Conservation (phyloP, 2,113 vertebrate genomes). For the Brachypodius melanocephalos region DNA sequence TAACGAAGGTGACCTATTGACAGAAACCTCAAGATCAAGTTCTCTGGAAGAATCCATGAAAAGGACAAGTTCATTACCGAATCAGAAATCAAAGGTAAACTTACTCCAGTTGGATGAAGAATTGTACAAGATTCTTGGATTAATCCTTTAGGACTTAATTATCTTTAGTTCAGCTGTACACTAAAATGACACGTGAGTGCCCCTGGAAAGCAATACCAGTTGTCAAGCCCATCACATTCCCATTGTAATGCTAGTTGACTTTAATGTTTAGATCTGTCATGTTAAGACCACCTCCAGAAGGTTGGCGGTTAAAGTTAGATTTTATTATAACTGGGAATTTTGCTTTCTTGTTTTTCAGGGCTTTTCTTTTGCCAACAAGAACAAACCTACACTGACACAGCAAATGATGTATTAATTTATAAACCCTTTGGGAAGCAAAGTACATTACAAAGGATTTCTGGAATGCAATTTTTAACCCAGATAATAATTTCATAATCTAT, state of each 20-base stretch:
- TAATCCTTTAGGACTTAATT: not conserved
- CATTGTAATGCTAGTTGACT: not conserved
- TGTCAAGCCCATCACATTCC: not conserved
- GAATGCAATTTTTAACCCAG: not conserved
- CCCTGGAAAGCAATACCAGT: not conserved
- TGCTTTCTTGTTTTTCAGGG: not conserved
- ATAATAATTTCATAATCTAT: slow-evolving; percentile 35
- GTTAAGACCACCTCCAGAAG: slow-evolving; percentile 23
- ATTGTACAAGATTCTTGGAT: not conserved
- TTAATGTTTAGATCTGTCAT: not conserved
- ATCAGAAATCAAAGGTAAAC: not conserved
- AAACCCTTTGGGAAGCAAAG: slow-evolving; percentile 56
- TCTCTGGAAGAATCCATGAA: not conserved
- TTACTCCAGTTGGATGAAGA: not conserved
- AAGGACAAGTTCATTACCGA: not conserved
- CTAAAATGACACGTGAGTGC: rapidly evolving
- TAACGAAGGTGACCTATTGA: not conserved
- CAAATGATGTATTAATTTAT: slow-evolving; percentile 57
- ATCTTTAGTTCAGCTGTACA: not conserved
- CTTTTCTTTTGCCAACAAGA: slow-evolving; percentile 58
- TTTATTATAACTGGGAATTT: not conserved
- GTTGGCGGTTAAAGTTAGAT: slow-evolving; percentile 6
- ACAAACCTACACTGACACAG: slow-evolving; percentile 36
- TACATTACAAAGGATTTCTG: slow-evolving; percentile 35
- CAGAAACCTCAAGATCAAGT: not conserved